These are phyloP conservation scores for Triplophysa dalaica DNA, from an alignment of 2,113 vertebrate species.

Conservation along the genomic window DNA sequence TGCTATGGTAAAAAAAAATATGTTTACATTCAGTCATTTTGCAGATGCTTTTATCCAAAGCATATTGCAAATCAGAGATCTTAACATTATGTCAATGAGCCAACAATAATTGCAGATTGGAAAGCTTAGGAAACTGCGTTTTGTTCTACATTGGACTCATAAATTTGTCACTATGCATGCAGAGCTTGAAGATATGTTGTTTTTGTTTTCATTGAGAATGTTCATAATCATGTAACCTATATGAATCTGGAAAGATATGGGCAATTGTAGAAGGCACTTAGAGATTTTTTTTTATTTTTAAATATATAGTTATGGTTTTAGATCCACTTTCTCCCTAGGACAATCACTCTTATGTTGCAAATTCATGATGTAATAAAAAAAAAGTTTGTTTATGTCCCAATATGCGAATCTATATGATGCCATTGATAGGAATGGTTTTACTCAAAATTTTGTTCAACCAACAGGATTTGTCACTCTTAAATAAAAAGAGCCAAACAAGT, in stretches of 20 bases:
- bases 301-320: neutral
- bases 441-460: too few species aligned
- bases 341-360: neutral
- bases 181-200: neutral
- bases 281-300: neutral
- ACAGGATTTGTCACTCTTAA: too few species aligned
- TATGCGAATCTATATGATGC: neutral
- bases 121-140: neutral
- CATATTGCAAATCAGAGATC: too few species aligned
- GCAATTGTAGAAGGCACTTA: slow-evolving; percentile 21
- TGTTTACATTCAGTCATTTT: too few species aligned
- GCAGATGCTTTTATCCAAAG: too few species aligned
- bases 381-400: too few species aligned
- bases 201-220: neutral
- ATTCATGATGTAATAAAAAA: neutral
- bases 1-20: neutral
- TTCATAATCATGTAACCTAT: neutral
- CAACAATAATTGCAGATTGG: too few species aligned
- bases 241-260: neutral
- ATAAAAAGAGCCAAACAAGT: too few species aligned
- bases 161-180: neutral
- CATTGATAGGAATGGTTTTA: neutral
- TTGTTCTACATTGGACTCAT: neutral
- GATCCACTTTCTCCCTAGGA: neutral
- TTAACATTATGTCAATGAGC: too few species aligned